Percentiles rank a stretch among this genome's conserved stretches.
phyloP scores from a whole-genome alignment of 2,888 invertebrate genomes.

The Eumacrocentrus americanus region DNA sequence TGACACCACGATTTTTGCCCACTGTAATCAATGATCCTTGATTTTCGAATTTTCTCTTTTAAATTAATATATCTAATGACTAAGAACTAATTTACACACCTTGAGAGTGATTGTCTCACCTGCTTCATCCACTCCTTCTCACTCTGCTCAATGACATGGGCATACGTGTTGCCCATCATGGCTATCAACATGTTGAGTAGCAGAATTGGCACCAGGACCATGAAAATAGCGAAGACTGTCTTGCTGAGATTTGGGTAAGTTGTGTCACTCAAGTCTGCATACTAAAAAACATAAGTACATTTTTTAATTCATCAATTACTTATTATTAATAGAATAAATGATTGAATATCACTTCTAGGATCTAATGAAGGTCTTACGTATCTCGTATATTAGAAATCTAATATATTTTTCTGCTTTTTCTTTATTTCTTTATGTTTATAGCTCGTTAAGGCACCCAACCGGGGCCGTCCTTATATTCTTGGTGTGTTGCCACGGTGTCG shows the following conservation, averaged over 20 bases:
- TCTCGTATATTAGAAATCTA: not conserved
- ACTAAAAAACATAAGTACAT: constrained; percentile 71
- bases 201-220: constrained; percentile 97
- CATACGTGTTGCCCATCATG: constrained; percentile 99
- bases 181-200: constrained; percentile 98
- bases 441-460: not conserved
- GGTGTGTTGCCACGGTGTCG: constrained; percentile 20
- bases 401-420: not conserved
- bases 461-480: constrained; percentile 2
- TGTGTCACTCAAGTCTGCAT: constrained; percentile 87
- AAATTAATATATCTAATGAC: not conserved
- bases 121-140: constrained; percentile 99
- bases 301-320: too few relatives aligned
- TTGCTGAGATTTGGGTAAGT: constrained; percentile 92
- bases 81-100: not conserved
- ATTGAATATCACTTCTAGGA: not conserved
- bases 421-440: constrained; percentile 3
- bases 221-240: constrained; percentile 95
- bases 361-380: not conserved
- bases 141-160: constrained; percentile 95
- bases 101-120: constrained; percentile 59
- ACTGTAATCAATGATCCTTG: constrained; percentile 66
- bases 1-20: constrained; percentile 98
- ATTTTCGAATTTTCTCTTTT: constrained; percentile 4
- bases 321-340: too few relatives aligned